Evolutionary conservation across 2,113 vertebrate genomes (phyloP).

Genomic region (Nerophis ophidion): DNA sequence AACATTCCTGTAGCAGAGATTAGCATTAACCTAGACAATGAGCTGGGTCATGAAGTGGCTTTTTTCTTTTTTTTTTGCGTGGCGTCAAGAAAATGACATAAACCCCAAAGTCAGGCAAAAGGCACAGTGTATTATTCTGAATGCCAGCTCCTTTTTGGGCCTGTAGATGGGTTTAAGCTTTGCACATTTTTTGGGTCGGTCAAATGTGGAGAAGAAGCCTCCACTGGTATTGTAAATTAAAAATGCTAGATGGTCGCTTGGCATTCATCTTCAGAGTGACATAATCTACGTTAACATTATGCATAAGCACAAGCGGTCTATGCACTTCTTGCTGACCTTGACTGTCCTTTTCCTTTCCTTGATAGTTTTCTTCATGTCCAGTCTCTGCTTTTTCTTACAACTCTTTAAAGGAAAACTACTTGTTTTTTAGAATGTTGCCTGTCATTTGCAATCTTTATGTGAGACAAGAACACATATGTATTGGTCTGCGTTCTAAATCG

Average conservation of each 20-base stretch:
- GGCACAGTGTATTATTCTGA: conserved; percentile 4
- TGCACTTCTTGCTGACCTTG: not conserved
- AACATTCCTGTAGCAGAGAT: conserved; percentile 29
- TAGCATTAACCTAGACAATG: conserved; percentile 18
- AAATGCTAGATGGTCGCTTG: not conserved
- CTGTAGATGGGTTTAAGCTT: not conserved
- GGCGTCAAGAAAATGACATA: not conserved
- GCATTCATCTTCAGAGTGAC: conserved; percentile 1
- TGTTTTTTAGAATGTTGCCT: not conserved
- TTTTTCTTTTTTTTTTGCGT: conserved; percentile 9
- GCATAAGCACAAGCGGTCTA: not conserved
- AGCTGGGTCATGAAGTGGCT: conserved; percentile 14
- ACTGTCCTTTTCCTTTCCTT: not conserved
- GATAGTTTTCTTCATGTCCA: not conserved
- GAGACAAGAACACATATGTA: too few relatives aligned
- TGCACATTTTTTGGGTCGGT: conserved; percentile 6
- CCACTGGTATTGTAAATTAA: not conserved
- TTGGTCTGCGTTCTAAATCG: too few relatives aligned
- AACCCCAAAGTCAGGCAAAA: conserved; percentile 10
- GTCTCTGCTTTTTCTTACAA: not conserved
- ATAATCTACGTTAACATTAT: conserved; percentile 4
- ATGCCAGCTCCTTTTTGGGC: conserved; percentile 15
- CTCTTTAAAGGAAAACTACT: not conserved
- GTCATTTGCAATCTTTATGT: not conserved
- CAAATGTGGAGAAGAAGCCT: conserved; percentile 5